A percentile compares a stretch with the other conserved stretches of the same genome.
Evolutionary conservation across 1,140 invertebrate genomes (phyloP).

Genomic region (Condylostylus longicornis): DNA sequence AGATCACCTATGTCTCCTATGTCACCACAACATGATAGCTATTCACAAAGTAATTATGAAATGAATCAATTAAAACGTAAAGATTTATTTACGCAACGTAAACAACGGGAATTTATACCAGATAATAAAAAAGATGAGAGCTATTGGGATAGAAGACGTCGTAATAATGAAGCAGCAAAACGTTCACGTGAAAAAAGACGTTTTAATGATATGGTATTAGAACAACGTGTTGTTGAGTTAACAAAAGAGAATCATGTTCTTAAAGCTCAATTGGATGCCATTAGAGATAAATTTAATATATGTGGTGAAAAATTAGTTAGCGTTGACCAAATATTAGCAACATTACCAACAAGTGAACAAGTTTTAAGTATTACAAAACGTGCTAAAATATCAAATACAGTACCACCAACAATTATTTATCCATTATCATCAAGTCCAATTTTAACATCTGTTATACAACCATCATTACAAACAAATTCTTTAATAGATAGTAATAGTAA

Average conservation of each 20-base stretch:
- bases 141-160: constrained; percentile 87
- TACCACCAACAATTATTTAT: constrained; percentile 36
- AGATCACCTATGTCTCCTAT: too few species aligned
- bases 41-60: too few species aligned
- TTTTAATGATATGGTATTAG: constrained; percentile 92
- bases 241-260: constrained; percentile 90
- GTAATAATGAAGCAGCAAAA: constrained; percentile 94
- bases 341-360: constrained; percentile 65
- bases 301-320: constrained; percentile 71
- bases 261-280: constrained; percentile 78
- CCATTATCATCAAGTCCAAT: constrained; percentile 45
- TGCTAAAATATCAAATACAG: constrained; percentile 43
- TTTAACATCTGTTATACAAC: constrained; percentile 50
- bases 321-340: constrained; percentile 72
- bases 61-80: constrained; percentile 22
- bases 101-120: constrained; percentile 91
- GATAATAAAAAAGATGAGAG: constrained; percentile 94
- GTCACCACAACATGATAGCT: too few species aligned
- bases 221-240: constrained; percentile 82
- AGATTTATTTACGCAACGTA: constrained; percentile 49
- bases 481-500: too few species aligned
- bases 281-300: constrained; percentile 87
- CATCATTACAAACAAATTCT: too few species aligned
- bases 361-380: constrained; percentile 66
- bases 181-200: constrained; percentile 86